Percentiles rank a stretch among this genome's conserved stretches.
Evolutionary conservation across 2,888 invertebrate species (phyloP).

Genomic region (Cheilosia urbana): DNA sequence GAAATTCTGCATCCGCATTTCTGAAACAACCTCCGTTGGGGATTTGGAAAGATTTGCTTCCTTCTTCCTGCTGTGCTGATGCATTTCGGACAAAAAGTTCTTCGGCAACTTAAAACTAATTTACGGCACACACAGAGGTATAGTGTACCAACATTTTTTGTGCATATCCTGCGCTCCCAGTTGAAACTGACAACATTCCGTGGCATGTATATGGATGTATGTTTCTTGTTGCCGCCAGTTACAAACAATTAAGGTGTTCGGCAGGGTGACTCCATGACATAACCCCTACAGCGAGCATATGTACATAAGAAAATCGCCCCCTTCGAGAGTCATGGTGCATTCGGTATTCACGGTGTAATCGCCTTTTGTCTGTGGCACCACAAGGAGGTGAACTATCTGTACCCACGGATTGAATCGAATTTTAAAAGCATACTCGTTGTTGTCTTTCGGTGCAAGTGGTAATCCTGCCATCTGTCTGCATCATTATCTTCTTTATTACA

Average conservation of each 20-base stretch:
- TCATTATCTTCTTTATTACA: slow-evolving; percentile 66
- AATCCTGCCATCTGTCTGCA: slow-evolving; percentile 51
- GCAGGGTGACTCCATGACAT: neutral
- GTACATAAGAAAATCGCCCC: slow-evolving; percentile 29
- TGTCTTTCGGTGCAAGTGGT: slow-evolving; percentile 30
- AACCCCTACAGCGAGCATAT: neutral
- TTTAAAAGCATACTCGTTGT: slow-evolving; percentile 10
- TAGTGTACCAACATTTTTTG: neutral
- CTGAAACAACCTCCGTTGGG: slow-evolving; percentile 40
- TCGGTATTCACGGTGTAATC: slow-evolving; percentile 53
- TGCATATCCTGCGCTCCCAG: slow-evolving; percentile 5
- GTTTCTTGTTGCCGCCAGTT: neutral
- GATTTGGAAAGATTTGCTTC: slow-evolving; percentile 44
- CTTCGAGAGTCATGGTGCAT: slow-evolving; percentile 28
- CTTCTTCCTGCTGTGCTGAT: slow-evolving; percentile 26
- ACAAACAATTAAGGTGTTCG: slow-evolving; percentile 6
- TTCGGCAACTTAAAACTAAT: slow-evolving; percentile 49
- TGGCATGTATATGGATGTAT: neutral
- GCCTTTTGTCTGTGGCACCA: slow-evolving; percentile 53
- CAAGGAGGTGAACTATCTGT: neutral
- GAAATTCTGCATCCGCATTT: slow-evolving; percentile 44
- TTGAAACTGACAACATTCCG: neutral
- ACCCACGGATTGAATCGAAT: slow-evolving; percentile 42
- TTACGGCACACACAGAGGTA: slow-evolving; percentile 43
- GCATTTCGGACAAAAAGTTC: slow-evolving; percentile 24